Base-by-base conservation (phyloP, 2,888 invertebrate species). In the Himalopsyche japonica region DNA sequence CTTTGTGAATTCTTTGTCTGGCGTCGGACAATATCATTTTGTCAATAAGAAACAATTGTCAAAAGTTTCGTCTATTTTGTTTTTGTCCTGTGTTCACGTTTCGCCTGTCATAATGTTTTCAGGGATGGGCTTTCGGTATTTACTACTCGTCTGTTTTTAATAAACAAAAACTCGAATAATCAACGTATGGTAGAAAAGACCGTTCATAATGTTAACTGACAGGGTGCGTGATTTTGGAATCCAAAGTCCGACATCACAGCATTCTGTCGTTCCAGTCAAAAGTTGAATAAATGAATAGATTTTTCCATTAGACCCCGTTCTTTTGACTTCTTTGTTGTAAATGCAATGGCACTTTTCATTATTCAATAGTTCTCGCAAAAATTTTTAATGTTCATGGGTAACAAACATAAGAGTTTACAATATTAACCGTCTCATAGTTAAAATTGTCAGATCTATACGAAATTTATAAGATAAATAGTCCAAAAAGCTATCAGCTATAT, bases 191-290 rank as follows among this genome's bases (percentile, higher is more conserved):
- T 70, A 30, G 27, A 70, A 27, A 12, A 27, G 70, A 70, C 24
- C 77, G 76, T 8, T 57, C 77, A 77, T 78, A 78, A 82, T 82
- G 79, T 34, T 37, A 70, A 76, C 79, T 76, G 82, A 79, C 76
- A 37, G 79, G 82, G 47, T 79, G 79, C 79, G 79, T 79, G 79
- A 64, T 48, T 47, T 20, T 12, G 30, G 10, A 24, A 70, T 70
- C 70, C 70, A 70, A 48, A 24, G 79, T 32, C 79, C 79, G 76
- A 64, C 82, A 47, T 43, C 79, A 70, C 27, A 70, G 20, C 82
- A 82, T 79, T 82, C 76, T 47, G 82, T 79, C 82, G 79, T 79
- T 79, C 43, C 79, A 70, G 79, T 79, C 47, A 79, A 79, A 82
- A 27, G 12, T 27, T 30, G 8, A 12, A 43, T 57, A 57, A 57